Base-by-base conservation (phyloP, 2,888 invertebrate genomes). In the Meghimatium bilineatum region DNA sequence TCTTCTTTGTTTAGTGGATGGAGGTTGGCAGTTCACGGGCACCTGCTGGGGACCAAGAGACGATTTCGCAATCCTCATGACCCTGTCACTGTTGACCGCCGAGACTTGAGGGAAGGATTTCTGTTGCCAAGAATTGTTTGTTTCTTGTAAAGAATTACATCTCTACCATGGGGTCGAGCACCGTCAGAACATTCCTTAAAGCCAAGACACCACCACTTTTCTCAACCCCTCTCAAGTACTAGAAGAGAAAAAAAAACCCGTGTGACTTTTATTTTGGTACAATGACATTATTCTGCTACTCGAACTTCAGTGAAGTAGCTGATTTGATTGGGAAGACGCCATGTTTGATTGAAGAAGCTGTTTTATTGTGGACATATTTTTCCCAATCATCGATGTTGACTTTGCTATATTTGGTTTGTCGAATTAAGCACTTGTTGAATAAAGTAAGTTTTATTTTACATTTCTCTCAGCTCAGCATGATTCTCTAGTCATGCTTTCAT, bases 1-100 rank as follows among this genome's bases (percentile, higher is more conserved):
- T 71, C 44, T 8, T 72, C 66, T 82, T 82, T 82, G 82, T 74
- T 44, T 32, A 67, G 49, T 34, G 66, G 75, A 23, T n/a, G 67
- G 75, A 67, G 75, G 74, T 38, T 36, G 38, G 12, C 60, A 38
- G 38, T 29, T 10, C 10, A 20, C 44, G 17, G 44, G 26, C 66
- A 74, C 75, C 75, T 74, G 82, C 63, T 49, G 81, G 29, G 34
- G n/a, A 44, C 66, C n/a, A 32, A 26, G 17, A 52, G 52, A 56
- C 52, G 66, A 66, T 66, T 44, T 63, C 23, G 2, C 66, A 14
- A 66, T 75, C 66, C 81, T 32, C 14, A n/a, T 26, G 67, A 49
- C 82, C 82, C 74, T 75, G 75, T 56, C 26, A 76, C n/a, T 69
- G 69, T 77, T 71, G 77, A 77, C 82, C 56, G n/a, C 29, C 72